Base-by-base conservation (phyloP, 2,797 vertebrate genomes). In the Danio albolineatus region DNA sequence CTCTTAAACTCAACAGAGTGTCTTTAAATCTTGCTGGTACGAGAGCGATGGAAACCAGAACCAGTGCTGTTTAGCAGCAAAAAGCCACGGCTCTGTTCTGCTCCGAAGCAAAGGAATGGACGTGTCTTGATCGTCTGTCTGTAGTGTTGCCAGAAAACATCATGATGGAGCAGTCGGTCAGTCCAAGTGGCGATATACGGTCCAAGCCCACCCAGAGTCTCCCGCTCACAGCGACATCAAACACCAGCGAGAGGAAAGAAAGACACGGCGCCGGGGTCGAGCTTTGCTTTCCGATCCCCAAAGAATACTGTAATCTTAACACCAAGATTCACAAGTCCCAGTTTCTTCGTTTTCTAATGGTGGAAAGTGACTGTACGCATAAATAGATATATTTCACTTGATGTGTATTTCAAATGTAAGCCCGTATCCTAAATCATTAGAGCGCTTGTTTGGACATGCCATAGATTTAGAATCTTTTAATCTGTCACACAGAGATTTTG, bases 191-290 rank as follows among this genome's bases (percentile, higher is more conserved):
- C 65, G 10, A 53, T 62, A 57, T 64, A 57, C 46, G 36, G 72
- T 69, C 71, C 82, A 79, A 85, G 84, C 79, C 84, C 84, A 85
- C 84, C 67, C 79, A 85, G 76, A 73, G 66, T 41, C 61, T 73
- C 38, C 28, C 17, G 39, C 38, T 76, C 66, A 74, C 53, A 21
- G 62, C 17, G 49, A 85, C 76, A 70, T 56, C 49, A 77, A 66
- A 77, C 48, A 44, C 69, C 64, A 71, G 46, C 19, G 70, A 70
- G 14, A 61, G 73, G 54, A 73, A 43, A 57, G 76, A 70, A 60
- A 70, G 76, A 70, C 19, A 70, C 54, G 39, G 76, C 54, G 56
- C 54, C 3, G 44, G 76, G 44, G 65, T 78, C 65, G 28, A 54
- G 44, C 65, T 78, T 78, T 70, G 54, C 43, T 78, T 78, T 78